phyloP scores from a whole-genome alignment of 2,888 invertebrate genomes.

The Scaeva pyrastri region DNA sequence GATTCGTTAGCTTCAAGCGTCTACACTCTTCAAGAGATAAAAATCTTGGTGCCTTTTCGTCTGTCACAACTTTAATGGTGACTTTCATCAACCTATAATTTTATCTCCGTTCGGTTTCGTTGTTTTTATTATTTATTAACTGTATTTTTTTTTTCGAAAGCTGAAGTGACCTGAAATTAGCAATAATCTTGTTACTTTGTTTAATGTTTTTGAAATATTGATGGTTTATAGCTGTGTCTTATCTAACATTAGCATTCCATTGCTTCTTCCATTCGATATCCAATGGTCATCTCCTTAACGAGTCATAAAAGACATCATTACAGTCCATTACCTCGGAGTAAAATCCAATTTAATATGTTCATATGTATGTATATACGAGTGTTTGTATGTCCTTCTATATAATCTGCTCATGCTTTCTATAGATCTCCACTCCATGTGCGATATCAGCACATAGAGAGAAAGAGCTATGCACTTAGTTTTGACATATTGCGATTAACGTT shows the following conservation, averaged over 20 bases:
- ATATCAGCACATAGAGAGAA: slow-evolving; percentile 49
- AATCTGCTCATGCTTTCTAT: background rate
- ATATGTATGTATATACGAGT: background rate
- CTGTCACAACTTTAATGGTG: background rate
- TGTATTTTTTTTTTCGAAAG: background rate
- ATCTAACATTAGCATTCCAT: slow-evolving; percentile 34
- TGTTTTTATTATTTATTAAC: background rate
- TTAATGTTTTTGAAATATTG: slow-evolving; percentile 29
- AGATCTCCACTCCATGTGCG: slow-evolving; percentile 9
- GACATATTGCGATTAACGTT: slow-evolving; percentile 65
- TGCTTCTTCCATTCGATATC: background rate
- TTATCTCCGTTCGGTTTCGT: background rate
- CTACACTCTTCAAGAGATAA: background rate
- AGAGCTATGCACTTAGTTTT: slow-evolving; percentile 69
- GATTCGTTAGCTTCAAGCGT: too few relatives aligned
- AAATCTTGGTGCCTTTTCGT: background rate
- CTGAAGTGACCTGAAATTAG: slow-evolving; percentile 32
- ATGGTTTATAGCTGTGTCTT: slow-evolving; percentile 23
- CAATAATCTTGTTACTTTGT: slow-evolving; percentile 12
- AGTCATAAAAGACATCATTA: slow-evolving; percentile 65
- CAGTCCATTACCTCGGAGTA: slow-evolving; percentile 58
- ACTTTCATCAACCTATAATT: background rate
- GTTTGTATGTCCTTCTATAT: background rate
- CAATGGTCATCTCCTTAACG: slow-evolving; percentile 42
- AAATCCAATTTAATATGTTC: slow-evolving; percentile 56